Evolutionary conservation across 2,888 invertebrate genomes (phyloP).

Genomic region (Achlya flavicornis): DNA sequence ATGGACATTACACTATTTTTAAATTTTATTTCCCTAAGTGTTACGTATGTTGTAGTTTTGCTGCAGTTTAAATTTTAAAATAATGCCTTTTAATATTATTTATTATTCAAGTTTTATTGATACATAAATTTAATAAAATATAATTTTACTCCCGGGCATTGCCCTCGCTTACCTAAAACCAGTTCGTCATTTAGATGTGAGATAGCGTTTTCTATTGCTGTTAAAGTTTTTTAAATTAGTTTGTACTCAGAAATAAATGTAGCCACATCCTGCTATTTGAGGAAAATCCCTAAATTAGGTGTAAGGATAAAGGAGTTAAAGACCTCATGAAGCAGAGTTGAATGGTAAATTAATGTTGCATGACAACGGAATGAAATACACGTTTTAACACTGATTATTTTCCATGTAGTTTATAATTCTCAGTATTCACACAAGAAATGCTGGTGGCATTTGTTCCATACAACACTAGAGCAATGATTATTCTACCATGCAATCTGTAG

Average conservation of each 20-base stretch:
- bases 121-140: too few relatives aligned
- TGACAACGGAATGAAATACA: too few relatives aligned
- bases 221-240: not conserved
- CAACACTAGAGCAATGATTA: too few relatives aligned
- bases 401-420: too few relatives aligned
- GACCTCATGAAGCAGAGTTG: not conserved
- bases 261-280: not conserved
- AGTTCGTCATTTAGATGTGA: not conserved
- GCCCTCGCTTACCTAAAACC: not conserved
- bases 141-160: not conserved
- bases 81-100: too few relatives aligned
- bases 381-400: too few relatives aligned
- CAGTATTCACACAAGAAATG: too few relatives aligned
- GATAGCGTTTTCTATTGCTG: not conserved
- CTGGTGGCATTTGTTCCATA: too few relatives aligned
- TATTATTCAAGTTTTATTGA: too few relatives aligned
- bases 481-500: too few relatives aligned
- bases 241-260: not conserved
- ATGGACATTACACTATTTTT: not conserved
- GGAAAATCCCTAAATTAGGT: not conserved
- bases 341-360: not conserved
- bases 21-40: not conserved
- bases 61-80: constrained; percentile 2
- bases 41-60: not conserved
- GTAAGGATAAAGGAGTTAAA: not conserved